Percentiles rank a stretch among this genome's conserved stretches.
Evolutionary conservation across 1,140 invertebrate species (phyloP).

Genomic region (Microplitis demolitor): DNA sequence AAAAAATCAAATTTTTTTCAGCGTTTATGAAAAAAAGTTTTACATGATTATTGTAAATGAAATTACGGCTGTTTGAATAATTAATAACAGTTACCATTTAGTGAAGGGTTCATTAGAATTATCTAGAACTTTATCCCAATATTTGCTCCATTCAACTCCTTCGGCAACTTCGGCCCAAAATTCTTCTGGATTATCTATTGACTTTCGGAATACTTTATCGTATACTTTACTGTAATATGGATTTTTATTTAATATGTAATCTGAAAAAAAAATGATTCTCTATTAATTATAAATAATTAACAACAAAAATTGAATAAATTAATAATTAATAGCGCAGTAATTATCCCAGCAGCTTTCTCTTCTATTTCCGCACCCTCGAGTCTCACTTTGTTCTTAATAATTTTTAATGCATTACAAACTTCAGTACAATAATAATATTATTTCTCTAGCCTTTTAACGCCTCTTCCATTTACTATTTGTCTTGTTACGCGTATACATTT

Average conservation of each 20-base stretch:
- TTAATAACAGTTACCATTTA: constrained; percentile 74
- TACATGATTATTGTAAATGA: background rate
- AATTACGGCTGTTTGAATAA: background rate
- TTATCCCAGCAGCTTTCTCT: no score
- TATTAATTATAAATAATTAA: background rate
- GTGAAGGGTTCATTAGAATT: constrained; percentile 83
- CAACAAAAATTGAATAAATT: background rate
- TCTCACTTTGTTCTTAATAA: no score
- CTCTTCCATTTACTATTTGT: no score
- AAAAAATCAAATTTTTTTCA: no score
- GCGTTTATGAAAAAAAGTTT: background rate
- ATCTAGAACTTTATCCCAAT: constrained; percentile 84
- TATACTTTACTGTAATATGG: constrained; percentile 62
- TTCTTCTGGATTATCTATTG: constrained; percentile 77
- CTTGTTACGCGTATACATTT: no score
- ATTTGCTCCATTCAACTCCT: constrained; percentile 79
- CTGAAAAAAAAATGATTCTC: constrained; percentile 39
- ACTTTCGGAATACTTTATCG: constrained; percentile 69
- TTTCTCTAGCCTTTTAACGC: no score
- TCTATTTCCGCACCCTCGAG: no score
- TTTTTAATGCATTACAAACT: no score
- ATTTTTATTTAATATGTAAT: constrained; percentile 47
- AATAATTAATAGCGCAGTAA: no score
- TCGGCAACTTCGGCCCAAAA: constrained; percentile 85
- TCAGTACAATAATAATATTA: no score